Percentiles rank a stretch among this genome's conserved stretches.
Evolutionary conservation across 2,113 vertebrate genomes (phyloP).

Genomic region (Scomber japonicus): DNA sequence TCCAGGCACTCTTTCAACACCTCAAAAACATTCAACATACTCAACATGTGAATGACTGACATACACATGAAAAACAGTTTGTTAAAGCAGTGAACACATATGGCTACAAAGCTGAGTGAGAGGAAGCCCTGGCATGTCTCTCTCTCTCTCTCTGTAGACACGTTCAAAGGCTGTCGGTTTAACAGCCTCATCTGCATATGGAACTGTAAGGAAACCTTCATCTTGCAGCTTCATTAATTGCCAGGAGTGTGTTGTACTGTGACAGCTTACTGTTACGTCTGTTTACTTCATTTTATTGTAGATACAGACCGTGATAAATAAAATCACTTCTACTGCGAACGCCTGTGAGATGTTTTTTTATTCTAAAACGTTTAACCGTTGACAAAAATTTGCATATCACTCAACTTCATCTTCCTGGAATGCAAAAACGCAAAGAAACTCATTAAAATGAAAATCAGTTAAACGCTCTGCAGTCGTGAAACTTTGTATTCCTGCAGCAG

Average conservation of each 20-base stretch:
- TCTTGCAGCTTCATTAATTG: constrained; percentile 49
- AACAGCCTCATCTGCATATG: constrained; percentile 55
- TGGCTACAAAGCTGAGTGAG: constrained; percentile 46
- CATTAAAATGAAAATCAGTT: constrained; percentile 41
- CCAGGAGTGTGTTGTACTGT: constrained; percentile 2
- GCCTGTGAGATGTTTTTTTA: constrained; percentile 12
- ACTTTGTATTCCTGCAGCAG: not conserved
- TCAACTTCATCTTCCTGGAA: constrained; percentile 29
- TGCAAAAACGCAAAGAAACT: constrained; percentile 33
- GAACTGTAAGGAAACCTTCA: constrained; percentile 5
- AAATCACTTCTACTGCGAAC: not conserved
- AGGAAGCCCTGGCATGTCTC: constrained; percentile 59
- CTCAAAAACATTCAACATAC: constrained; percentile 34
- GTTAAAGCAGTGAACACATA: constrained; percentile 47
- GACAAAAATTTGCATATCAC: constrained; percentile 43
- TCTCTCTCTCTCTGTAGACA: constrained; percentile 44
- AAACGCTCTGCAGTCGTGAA: not conserved
- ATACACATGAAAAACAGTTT: constrained; percentile 58
- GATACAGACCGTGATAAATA: not conserved
- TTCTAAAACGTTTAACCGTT: constrained; percentile 26
- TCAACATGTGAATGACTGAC: constrained; percentile 35
- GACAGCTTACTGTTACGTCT: not conserved
- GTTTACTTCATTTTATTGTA: constrained; percentile 31
- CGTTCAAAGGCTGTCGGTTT: constrained; percentile 61
- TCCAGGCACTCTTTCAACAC: constrained; percentile 18